Conservation (phyloP, 2,888 invertebrate species). For the Spatulosminthurus flaviceps region DNA sequence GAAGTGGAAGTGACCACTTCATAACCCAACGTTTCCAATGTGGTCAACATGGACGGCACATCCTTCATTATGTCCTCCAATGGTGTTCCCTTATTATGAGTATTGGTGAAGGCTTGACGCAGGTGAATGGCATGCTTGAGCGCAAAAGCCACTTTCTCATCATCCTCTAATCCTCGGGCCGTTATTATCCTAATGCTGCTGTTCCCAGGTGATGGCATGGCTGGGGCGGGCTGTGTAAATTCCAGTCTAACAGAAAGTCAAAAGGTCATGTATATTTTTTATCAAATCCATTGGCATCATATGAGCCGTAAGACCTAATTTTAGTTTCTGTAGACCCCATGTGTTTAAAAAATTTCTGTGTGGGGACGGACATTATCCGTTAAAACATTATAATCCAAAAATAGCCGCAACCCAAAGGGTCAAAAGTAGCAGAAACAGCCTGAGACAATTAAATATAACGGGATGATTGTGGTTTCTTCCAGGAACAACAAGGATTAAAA, state of each 20-base stretch:
- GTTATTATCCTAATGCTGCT: slow-evolving; percentile 29
- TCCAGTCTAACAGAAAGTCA: slow-evolving; percentile 24
- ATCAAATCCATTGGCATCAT: neutral
- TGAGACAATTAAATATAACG: no score
- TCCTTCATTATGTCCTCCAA: slow-evolving; percentile 47
- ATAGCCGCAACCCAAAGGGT: no score
- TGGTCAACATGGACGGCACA: slow-evolving; percentile 35
- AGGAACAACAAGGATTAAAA: no score
- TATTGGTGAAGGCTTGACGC: slow-evolving; percentile 40
- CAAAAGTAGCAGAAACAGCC: no score
- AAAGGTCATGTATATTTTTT: neutral
- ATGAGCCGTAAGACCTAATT: no score
- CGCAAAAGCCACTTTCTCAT: slow-evolving; percentile 24
- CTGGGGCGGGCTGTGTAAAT: slow-evolving; percentile 42
- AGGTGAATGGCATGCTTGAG: slow-evolving; percentile 34
- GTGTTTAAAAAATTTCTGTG: no score
- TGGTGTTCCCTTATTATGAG: slow-evolving; percentile 42
- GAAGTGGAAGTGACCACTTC: slow-evolving; percentile 9
- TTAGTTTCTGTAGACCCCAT: no score
- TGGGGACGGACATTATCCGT: no score
- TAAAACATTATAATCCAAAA: no score
- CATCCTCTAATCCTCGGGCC: slow-evolving; percentile 25
- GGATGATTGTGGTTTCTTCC: no score
- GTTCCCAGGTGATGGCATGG: slow-evolving; percentile 33
- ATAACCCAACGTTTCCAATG: slow-evolving; percentile 36